These are phyloP conservation scores for Muscicapa comitata DNA, from an alignment of 2,797 vertebrate species.

Conservation along the genomic window DNA sequence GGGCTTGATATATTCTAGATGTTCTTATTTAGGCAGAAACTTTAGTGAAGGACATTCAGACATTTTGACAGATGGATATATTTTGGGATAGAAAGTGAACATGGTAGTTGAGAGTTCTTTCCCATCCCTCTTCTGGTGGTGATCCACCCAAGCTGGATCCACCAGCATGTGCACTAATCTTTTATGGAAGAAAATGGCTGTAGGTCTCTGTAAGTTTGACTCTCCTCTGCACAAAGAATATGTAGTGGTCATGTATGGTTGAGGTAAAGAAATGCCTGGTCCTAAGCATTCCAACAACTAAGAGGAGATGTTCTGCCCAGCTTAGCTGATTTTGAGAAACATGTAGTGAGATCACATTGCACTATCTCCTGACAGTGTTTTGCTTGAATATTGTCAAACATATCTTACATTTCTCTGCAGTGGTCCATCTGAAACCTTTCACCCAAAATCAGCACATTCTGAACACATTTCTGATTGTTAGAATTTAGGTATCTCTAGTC, in stretches of 20 bases:
- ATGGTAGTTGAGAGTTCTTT: background rate
- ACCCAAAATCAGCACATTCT: fast-evolving
- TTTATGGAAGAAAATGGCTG: background rate
- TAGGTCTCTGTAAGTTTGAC: background rate
- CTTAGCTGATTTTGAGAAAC: background rate
- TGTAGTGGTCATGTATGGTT: fast-evolving
- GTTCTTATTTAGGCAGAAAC: background rate
- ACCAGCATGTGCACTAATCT: background rate
- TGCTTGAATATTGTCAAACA: background rate
- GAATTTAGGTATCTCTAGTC: background rate
- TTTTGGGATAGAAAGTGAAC: background rate
- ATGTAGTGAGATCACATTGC: fast-evolving
- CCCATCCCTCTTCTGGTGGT: background rate
- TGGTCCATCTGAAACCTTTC: background rate
- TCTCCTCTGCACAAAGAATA: background rate
- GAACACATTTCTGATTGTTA: background rate
- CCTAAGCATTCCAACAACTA: background rate
- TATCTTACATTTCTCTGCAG: background rate
- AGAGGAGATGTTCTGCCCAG: background rate
- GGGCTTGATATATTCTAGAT: background rate
- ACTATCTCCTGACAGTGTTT: background rate
- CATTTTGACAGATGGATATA: background rate
- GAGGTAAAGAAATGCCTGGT: background rate
- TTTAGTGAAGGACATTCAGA: background rate
- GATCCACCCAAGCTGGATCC: background rate